Evolutionary conservation across 1,140 invertebrate species (phyloP), one percentile per base, ranked within the genome.

Genomic region (Drosophila quadrilineata): DNA sequence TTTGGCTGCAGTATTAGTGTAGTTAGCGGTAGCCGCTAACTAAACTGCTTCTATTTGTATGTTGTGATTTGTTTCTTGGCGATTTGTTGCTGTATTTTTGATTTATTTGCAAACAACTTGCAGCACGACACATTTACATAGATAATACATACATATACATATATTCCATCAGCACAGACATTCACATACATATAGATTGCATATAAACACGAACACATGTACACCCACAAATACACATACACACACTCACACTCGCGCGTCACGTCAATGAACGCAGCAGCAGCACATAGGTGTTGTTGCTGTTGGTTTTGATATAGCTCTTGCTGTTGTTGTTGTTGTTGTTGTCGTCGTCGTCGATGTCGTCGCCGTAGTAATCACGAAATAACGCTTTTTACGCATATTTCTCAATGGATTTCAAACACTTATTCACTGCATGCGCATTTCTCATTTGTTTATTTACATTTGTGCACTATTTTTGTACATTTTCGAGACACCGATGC

Each of bases 221-320:
- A 68, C 52, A 45, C 43, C 56, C 68, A 38, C 48, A 35, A 65
- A 24, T 45, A 26, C 41, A 58, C 66, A 57, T 43, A 50, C 31
- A 56, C 48, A 77, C 75, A 70, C 52, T 52, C 60, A 71, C 77
- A 57, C 77, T 66, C 73, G 57, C 77, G 79, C 77, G 77, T 82
- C 77, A 82, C 77, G 77, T 82, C 77, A 82, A 82, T 82, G 77
- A 82, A 82, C 77, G 77, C 79, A 77, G 76, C 75, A 80, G 76
- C 72, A 62, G 69, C n/a, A n/a, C n/a, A n/a, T n/a, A n/a, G n/a
- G n/a, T n/a, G n/a, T n/a, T n/a, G n/a, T n/a, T n/a, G n/a, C n/a
- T n/a, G n/a, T n/a, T n/a, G n/a, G n/a, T n/a, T n/a, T n/a, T n/a
- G n/a, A n/a, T n/a, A n/a, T n/a, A n/a, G n/a, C n/a, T n/a, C n/a